Evolutionary conservation across 2,113 vertebrate genomes (phyloP).

Genomic region (Vidua macroura): DNA sequence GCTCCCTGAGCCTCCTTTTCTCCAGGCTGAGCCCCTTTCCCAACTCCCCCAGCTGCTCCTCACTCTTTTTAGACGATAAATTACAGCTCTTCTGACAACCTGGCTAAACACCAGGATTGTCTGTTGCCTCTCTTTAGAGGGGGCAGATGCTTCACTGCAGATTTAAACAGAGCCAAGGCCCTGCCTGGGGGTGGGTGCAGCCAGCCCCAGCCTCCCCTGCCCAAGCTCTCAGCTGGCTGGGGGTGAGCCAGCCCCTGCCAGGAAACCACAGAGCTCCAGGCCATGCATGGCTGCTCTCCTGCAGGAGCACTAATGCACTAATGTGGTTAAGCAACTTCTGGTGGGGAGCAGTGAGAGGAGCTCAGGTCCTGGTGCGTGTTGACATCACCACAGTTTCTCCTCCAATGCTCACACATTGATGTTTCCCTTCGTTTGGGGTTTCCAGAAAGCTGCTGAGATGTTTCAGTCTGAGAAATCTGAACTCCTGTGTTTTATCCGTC

Average conservation of each 20-base stretch:
- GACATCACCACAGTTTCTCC: not conserved
- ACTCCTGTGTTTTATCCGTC: fast-evolving
- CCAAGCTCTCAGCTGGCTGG: not conserved
- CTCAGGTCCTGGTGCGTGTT: not conserved
- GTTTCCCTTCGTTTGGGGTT: not conserved
- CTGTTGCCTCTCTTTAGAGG: not conserved
- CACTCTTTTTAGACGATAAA: not conserved
- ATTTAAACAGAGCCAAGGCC: not conserved
- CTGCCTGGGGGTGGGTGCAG: not conserved
- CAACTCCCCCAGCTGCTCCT: not conserved
- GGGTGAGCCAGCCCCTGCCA: not conserved
- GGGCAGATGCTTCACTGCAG: not conserved
- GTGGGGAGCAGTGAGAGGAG: not conserved
- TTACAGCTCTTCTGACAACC: not conserved
- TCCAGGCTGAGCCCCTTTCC: not conserved
- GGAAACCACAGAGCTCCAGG: not conserved
- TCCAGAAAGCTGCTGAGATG: not conserved
- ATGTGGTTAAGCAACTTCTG: not conserved
- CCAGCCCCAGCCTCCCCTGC: not conserved
- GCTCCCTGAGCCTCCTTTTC: not conserved
- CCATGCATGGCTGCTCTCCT: not conserved
- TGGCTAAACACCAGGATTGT: not conserved
- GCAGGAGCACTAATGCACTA: not conserved
- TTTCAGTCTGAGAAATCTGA: not conserved
- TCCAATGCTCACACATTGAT: not conserved